phyloP scores from a whole-genome alignment of 2,113 vertebrate species.

The Pomatostomus ruficeps region DNA sequence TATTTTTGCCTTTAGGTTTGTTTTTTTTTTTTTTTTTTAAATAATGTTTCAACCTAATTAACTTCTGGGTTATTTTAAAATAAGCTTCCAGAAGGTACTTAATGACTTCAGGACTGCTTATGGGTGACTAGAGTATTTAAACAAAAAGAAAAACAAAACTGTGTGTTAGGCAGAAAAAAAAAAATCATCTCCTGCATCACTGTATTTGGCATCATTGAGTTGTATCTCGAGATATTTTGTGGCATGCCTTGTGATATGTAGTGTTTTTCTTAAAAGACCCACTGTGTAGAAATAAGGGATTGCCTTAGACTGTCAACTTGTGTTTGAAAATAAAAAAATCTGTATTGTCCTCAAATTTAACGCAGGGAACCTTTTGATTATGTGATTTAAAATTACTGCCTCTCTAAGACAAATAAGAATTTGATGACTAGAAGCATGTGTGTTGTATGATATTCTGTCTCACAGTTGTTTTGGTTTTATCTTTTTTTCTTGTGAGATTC shows the following conservation, averaged over 20 bases:
- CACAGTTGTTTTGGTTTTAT: not conserved
- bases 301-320: not conserved
- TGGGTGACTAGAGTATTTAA: not conserved
- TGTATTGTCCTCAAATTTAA: not conserved
- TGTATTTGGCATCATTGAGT: not conserved
- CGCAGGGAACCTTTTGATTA: not conserved
- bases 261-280: not conserved
- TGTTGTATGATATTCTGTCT: not conserved
- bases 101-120: not conserved
- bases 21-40: not conserved
- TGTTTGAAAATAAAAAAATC: not conserved
- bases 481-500: not conserved
- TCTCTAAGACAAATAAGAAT: not conserved
- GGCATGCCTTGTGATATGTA: not conserved
- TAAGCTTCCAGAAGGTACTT: not conserved
- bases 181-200: not conserved
- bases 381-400: not conserved
- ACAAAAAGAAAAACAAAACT: not conserved
- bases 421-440: fast-evolving
- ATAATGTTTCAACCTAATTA: not conserved
- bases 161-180: not conserved
- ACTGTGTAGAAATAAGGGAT: not conserved
- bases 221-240: not conserved
- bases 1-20: not conserved
- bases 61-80: not conserved